A percentile compares a stretch with the other conserved stretches of the same genome.
These are phyloP conservation scores for Sarcophaga caerulescens DNA, from an alignment of 2,888 invertebrate genomes.

Conservation along the genomic window DNA sequence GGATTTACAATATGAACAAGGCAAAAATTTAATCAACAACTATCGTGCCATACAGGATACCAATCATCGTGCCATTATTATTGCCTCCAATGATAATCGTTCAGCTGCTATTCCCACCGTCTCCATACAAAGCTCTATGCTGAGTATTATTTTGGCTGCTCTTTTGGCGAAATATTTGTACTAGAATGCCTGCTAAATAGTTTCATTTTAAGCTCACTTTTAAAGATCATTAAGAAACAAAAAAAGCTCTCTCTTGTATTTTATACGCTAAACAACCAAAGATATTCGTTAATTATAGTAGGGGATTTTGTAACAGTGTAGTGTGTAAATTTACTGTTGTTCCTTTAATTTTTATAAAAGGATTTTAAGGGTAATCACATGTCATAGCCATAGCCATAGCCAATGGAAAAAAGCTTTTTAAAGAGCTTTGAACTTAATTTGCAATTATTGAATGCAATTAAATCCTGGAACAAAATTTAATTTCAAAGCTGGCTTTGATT, in stretches of 20 bases:
- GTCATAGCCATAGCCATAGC: background rate
- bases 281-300: slow-evolving; percentile 11
- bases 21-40: slow-evolving; percentile 81
- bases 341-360: slow-evolving; percentile 30
- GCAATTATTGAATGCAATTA: too few relatives aligned
- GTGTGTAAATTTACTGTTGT: slow-evolving; percentile 28
- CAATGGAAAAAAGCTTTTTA: slow-evolving; percentile 8
- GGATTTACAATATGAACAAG: slow-evolving; percentile 77
- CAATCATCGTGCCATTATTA: slow-evolving; percentile 76
- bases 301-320: background rate
- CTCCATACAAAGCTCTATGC: slow-evolving; percentile 33
- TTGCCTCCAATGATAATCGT: slow-evolving; percentile 67
- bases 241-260: slow-evolving; percentile 41
- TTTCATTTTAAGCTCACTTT: slow-evolving; percentile 23
- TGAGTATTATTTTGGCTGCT: slow-evolving; percentile 66
- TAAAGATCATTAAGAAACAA: background rate
- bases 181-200: slow-evolving; percentile 14
- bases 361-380: slow-evolving; percentile 37
- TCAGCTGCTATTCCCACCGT: slow-evolving; percentile 26
- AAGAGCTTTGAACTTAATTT: background rate
- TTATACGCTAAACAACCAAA: slow-evolving; percentile 34
- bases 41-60: slow-evolving; percentile 79
- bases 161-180: slow-evolving; percentile 66
- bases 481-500: slow-evolving; percentile 51
- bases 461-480: too few relatives aligned